These are phyloP conservation scores for Lycopodina hypogea DNA, from an alignment of 37 sponge, comb jelly and placozoan species.

Conservation along the genomic window DNA sequence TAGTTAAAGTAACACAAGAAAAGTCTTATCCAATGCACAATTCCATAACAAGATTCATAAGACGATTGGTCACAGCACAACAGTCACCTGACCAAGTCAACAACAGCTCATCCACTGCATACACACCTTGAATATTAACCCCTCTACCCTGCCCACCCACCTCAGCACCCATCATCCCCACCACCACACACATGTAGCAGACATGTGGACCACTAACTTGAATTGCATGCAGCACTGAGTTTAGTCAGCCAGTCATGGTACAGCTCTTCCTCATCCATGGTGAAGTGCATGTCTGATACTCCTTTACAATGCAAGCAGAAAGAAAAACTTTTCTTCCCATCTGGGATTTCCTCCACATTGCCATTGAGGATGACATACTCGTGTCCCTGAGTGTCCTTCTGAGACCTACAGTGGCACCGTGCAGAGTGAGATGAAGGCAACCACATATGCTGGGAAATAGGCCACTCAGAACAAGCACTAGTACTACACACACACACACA, in stretches of 20 bases:
- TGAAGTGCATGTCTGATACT: slow-evolving; percentile 49
- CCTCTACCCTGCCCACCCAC: no score
- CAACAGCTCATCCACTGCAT: no score
- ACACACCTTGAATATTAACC: no score
- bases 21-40: no score
- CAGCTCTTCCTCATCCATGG: slow-evolving; percentile 55
- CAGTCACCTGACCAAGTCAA: no score
- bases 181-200: no score
- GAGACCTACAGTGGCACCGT: slow-evolving; percentile 10
- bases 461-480: neutral
- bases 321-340: slow-evolving; percentile 43
- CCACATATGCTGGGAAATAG: neutral
- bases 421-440: neutral
- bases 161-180: no score
- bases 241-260: slow-evolving; percentile 45
- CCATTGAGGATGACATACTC: slow-evolving; percentile 59
- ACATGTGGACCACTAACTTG: neutral
- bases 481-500: slow-evolving; percentile 4
- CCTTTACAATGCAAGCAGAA: slow-evolving; percentile 45
- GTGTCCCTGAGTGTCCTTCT: slow-evolving; percentile 39
- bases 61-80: no score
- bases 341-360: slow-evolving; percentile 30
- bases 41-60: no score
- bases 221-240: slow-evolving; percentile 18
- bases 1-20: no score